Evolutionary conservation across 1,140 invertebrate genomes (phyloP).

Genomic region (Zelostemma sp.): DNA sequence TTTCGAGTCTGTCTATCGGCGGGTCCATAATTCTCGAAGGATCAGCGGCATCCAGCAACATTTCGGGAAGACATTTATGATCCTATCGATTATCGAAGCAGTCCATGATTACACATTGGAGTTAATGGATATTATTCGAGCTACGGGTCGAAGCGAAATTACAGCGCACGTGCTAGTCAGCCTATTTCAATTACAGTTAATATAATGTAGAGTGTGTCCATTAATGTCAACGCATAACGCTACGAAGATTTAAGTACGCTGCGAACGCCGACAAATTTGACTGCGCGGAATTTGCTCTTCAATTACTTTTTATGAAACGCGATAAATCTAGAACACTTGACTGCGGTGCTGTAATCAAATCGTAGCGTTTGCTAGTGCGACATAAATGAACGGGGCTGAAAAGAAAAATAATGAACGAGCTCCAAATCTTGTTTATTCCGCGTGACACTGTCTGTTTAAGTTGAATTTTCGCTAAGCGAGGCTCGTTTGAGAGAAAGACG

Average conservation of each 20-base stretch:
- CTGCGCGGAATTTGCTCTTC: background rate
- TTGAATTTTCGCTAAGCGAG: too few relatives aligned
- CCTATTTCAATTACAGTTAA: slow-evolving; percentile 40
- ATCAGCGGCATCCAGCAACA: slow-evolving; percentile 28
- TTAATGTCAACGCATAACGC: slow-evolving; percentile 17
- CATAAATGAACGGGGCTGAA: too few relatives aligned
- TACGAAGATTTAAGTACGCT: background rate
- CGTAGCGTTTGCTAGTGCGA: too few relatives aligned
- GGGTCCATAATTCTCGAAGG: slow-evolving; percentile 34
- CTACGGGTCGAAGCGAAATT: slow-evolving; percentile 29
- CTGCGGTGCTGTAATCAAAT: too few relatives aligned
- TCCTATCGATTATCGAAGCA: slow-evolving; percentile 41
- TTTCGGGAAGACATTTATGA: slow-evolving; percentile 45
- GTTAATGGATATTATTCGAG: slow-evolving; percentile 42
- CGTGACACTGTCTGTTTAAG: too few relatives aligned
- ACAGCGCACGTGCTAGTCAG: slow-evolving; percentile 19
- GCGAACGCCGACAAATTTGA: background rate
- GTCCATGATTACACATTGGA: slow-evolving; percentile 35
- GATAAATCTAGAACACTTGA: too few relatives aligned
- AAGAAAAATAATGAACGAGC: too few relatives aligned
- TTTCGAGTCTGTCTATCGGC: slow-evolving; percentile 30
- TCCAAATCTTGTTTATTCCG: too few relatives aligned
- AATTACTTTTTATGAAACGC: background rate
- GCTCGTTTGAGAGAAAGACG: too few relatives aligned
- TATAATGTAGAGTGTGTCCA: slow-evolving; percentile 35